phyloP scores from a whole-genome alignment of 2,113 vertebrate species.

The Sturnus vulgaris region DNA sequence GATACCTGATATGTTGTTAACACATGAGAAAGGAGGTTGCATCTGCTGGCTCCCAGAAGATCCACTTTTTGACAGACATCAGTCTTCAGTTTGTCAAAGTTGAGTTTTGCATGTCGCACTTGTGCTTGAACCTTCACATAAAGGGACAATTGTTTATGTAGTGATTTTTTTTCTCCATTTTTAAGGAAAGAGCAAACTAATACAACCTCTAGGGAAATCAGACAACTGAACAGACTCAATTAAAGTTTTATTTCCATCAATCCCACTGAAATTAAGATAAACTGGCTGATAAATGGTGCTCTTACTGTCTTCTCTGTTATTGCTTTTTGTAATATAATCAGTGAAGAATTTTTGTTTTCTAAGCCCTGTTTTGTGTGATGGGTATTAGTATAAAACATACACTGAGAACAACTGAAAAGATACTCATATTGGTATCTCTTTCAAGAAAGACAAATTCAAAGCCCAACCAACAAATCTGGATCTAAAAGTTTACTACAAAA shows the following conservation, averaged over 20 bases:
- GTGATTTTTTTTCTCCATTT: not conserved
- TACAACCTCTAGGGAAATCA: not conserved
- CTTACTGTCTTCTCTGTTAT: not conserved
- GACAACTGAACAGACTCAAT: not conserved
- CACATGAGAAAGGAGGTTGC: slow-evolving; percentile 96
- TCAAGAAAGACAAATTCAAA: not conserved
- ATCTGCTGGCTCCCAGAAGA: slow-evolving; percentile 94
- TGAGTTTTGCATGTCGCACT: slow-evolving; percentile 89
- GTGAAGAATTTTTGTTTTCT: not conserved
- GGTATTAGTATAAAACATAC: not conserved
- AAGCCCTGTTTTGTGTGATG: not conserved
- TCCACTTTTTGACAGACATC: slow-evolving; percentile 99
- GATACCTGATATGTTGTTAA: slow-evolving; percentile 94
- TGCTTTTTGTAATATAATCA: not conserved
- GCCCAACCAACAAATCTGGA: not conserved
- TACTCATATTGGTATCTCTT: not conserved
- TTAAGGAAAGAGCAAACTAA: not conserved
- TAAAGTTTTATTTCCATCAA: not conserved
- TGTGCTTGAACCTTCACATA: slow-evolving; percentile 89
- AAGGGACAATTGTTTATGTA: not conserved
- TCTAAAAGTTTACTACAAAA: not conserved
- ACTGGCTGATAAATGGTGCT: not conserved
- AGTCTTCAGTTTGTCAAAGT: slow-evolving; percentile 95
- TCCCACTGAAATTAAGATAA: not conserved
- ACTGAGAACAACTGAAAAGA: not conserved